Percentiles rank a stretch among this genome's conserved stretches.
These are phyloP conservation scores for Drosophila albomicans DNA, from an alignment of 1,140 invertebrate genomes.

Conservation along the genomic window DNA sequence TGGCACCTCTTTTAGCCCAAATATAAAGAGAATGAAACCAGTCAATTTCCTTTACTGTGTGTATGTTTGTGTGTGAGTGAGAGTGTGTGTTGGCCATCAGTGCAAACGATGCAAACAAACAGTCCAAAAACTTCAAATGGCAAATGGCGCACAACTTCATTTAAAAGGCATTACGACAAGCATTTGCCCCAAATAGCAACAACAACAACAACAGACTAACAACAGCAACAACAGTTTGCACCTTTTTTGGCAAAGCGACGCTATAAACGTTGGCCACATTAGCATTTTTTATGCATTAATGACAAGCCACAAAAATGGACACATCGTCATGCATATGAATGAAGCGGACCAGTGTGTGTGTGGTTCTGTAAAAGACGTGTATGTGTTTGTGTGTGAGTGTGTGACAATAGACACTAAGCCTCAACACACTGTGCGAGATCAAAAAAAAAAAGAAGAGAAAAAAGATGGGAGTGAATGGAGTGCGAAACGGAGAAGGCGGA, in stretches of 20 bases:
- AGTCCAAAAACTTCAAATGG: constrained; percentile 75
- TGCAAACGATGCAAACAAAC: constrained; percentile 71
- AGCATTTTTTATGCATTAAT: constrained; percentile 83
- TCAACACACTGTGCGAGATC: constrained; percentile 59
- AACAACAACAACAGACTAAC: constrained; percentile 26
- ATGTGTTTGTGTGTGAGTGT: constrained; percentile 20
- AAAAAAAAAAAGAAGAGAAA: constrained; percentile 22
- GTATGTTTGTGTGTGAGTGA: constrained; percentile 21
- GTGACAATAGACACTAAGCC: constrained; percentile 77
- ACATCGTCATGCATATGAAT: constrained; percentile 82
- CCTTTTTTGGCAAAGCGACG: constrained; percentile 72
- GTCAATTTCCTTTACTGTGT: constrained; percentile 34
- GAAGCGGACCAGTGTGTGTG: constrained; percentile 39
- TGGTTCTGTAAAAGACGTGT: constrained; percentile 7
- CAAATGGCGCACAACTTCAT: constrained; percentile 82
- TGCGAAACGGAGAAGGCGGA: constrained; percentile 20
- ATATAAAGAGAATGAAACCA: constrained; percentile 37
- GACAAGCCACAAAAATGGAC: constrained; percentile 82
- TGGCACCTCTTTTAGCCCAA: neutral
- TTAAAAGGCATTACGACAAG: constrained; percentile 79
- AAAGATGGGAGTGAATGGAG: constrained; percentile 19
- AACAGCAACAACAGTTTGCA: constrained; percentile 75
- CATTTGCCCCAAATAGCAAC: constrained; percentile 57
- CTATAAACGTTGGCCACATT: constrained; percentile 77
- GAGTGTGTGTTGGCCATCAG: constrained; percentile 57